These are phyloP conservation scores for Platycheirus rosarum DNA, from an alignment of 2,888 invertebrate genomes.

Conservation along the genomic window DNA sequence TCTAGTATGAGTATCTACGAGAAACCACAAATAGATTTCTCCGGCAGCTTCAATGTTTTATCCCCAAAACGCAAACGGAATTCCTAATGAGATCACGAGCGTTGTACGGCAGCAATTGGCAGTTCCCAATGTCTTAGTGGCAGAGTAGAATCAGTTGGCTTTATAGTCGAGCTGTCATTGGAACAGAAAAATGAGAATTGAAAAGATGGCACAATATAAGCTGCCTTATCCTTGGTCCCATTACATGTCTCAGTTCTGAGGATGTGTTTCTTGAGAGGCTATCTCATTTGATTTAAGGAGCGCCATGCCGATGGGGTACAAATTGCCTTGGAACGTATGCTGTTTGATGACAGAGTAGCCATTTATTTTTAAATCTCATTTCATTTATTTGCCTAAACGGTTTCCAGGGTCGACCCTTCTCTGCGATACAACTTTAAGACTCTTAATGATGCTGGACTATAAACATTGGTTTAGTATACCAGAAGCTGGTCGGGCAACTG, in stretches of 20 bases:
- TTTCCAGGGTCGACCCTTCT: constrained; percentile 3
- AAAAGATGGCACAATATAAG: constrained; percentile 44
- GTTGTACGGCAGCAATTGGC: constrained; percentile 18
- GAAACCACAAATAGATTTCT: constrained; percentile 64
- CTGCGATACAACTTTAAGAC: not conserved
- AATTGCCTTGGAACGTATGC: constrained; percentile 59
- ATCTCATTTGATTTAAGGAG: constrained; percentile 67
- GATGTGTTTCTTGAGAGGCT: constrained; percentile 56
- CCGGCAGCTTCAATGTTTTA: constrained; percentile 52
- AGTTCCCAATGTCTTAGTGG: not conserved
- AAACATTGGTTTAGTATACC: constrained; percentile 23
- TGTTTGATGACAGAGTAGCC: constrained; percentile 24
- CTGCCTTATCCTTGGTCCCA: constrained; percentile 58
- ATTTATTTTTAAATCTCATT: constrained; percentile 29
- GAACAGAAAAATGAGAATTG: constrained; percentile 49
- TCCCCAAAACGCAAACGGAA: constrained; percentile 68
- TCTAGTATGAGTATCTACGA: constrained; percentile 22
- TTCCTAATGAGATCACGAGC: constrained; percentile 64
- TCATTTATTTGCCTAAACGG: constrained; percentile 48
- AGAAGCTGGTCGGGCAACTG: constrained; percentile 26
- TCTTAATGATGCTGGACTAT: constrained; percentile 45
- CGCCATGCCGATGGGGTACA: constrained; percentile 59
- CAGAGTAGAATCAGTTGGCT: no score
- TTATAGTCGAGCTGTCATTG: constrained; percentile 34
- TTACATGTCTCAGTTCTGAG: constrained; percentile 68